Evolutionary conservation across 2,113 vertebrate species (phyloP).

Genomic region (Hydrolagus affinis): DNA sequence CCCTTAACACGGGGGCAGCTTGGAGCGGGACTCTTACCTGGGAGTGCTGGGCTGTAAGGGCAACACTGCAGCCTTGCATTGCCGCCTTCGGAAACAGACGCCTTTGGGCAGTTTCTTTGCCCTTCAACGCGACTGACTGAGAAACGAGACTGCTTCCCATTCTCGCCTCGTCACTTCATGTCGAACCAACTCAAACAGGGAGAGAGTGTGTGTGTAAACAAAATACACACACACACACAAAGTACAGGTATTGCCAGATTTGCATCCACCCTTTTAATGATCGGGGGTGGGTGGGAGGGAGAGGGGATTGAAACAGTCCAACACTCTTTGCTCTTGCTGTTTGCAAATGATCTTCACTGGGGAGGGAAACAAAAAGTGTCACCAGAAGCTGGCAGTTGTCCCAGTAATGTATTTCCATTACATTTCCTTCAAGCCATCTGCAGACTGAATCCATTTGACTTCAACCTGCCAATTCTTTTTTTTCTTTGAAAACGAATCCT

Average conservation of each 20-base stretch:
- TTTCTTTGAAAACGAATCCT: too few relatives aligned
- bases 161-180: background rate
- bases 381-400: background rate
- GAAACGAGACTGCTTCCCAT: background rate
- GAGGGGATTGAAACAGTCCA: slow-evolving; percentile 38
- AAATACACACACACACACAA: too few relatives aligned
- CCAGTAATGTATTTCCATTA: slow-evolving; percentile 33
- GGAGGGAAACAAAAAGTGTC: background rate
- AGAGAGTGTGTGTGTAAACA: too few relatives aligned
- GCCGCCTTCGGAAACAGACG: background rate
- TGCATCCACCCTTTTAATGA: too few relatives aligned
- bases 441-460: slow-evolving; percentile 26
- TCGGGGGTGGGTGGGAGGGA: background rate
- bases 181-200: background rate
- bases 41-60: slow-evolving; percentile 38
- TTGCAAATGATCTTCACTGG: slow-evolving; percentile 35
- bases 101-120: too few relatives aligned
- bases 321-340: slow-evolving; percentile 21
- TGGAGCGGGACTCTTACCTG: slow-evolving; percentile 45
- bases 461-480: background rate
- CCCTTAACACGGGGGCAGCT: slow-evolving; percentile 48
- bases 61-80: slow-evolving; percentile 4
- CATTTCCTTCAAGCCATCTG: slow-evolving; percentile 26
- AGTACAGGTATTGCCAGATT: background rate
- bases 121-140: background rate